Evolutionary conservation across 2,797 vertebrate genomes (phyloP).

Genomic region (Hybognathus amarus): DNA sequence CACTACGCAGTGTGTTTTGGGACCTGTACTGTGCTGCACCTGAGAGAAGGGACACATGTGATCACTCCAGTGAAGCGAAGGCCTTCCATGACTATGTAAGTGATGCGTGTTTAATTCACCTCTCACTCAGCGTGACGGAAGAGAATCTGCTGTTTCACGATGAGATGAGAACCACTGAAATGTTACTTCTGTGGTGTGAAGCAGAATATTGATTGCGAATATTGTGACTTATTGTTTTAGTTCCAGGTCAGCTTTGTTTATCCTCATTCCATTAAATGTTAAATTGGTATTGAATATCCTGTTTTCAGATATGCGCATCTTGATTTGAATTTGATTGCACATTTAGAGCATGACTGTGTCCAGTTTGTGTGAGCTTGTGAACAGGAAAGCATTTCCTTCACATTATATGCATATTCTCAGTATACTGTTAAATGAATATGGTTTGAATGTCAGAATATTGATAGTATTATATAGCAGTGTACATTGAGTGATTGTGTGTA

Average conservation of each 20-base stretch:
- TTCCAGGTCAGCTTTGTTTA: constrained; percentile 16
- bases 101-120: constrained; percentile 11
- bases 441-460: constrained; percentile 5
- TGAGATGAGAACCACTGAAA: background rate
- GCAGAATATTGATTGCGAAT: constrained; percentile 5
- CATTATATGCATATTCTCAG: background rate
- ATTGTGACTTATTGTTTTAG: background rate
- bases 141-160: background rate
- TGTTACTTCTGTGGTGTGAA: constrained; percentile 11
- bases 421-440: background rate
- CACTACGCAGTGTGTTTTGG: constrained; percentile 83
- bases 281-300: background rate
- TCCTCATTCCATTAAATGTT: background rate
- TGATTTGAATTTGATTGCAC: constrained; percentile 6
- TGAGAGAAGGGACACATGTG: constrained; percentile 89
- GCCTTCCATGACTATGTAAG: constrained; percentile 92
- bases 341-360: background rate
- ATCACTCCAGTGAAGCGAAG: constrained; percentile 92
- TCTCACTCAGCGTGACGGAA: background rate
- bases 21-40: constrained; percentile 91
- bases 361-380: background rate
- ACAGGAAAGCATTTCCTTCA: background rate
- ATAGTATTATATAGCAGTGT: background rate
- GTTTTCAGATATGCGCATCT: constrained; percentile 1
- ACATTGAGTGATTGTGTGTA: background rate